phyloP scores from a whole-genome alignment of 2,888 invertebrate genomes.

The Erynnis tages region DNA sequence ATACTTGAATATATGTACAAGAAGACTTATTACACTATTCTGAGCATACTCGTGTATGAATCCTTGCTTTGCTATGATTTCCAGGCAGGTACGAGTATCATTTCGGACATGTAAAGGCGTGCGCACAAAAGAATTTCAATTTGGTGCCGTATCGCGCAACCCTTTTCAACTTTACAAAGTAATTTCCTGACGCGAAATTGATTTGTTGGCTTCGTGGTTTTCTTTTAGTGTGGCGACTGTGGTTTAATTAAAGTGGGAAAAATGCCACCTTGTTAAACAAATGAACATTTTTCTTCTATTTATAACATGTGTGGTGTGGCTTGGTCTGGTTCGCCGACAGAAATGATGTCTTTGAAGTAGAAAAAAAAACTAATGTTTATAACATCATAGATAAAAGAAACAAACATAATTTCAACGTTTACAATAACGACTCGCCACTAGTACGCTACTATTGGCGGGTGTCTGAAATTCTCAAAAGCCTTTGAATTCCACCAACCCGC shows the following conservation, averaged over 20 bases:
- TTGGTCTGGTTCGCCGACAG: no score
- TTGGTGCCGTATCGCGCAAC: conserved; percentile 52
- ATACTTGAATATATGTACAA: no score
- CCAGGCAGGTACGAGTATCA: conserved; percentile 70
- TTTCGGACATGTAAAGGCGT: conserved; percentile 71
- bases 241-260: conserved; percentile 61
- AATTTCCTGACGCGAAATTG: conserved; percentile 77
- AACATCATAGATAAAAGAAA: no score
- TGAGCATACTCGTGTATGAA: conserved; percentile 52
- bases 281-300: no score
- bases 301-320: no score
- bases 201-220: conserved; percentile 73
- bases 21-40: neutral
- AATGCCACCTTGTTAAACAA: conserved; percentile 35
- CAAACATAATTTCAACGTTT: no score
- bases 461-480: no score
- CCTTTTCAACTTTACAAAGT: conserved; percentile 55
- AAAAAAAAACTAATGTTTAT: no score
- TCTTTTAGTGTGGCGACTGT: conserved; percentile 65
- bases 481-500: no score
- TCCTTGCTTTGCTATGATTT: conserved; percentile 65
- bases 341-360: no score
- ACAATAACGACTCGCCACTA: no score
- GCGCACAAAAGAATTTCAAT: conserved; percentile 78
- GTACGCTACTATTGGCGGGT: no score